A percentile compares a stretch with the other conserved stretches of the same genome.
Evolutionary conservation across 1,140 invertebrate species (phyloP).

Genomic region (Cecropterus lyciades): DNA sequence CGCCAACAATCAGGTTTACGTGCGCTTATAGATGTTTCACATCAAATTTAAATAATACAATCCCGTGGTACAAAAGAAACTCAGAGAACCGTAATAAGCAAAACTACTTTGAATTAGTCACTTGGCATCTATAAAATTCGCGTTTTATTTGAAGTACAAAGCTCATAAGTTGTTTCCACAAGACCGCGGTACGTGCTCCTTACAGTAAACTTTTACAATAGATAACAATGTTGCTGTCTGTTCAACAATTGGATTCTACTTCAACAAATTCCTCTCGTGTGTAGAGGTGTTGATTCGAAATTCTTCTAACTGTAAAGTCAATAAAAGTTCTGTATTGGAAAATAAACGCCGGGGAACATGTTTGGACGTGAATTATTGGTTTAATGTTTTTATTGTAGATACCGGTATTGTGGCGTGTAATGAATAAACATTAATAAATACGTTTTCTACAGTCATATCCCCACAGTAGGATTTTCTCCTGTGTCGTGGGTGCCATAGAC

Average conservation of each 20-base stretch:
- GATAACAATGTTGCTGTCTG: conserved; percentile 20
- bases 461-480: too few species aligned
- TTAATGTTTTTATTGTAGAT: not conserved
- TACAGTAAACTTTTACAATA: conserved; percentile 11
- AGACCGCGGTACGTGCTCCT: conserved; percentile 13
- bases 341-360: not conserved
- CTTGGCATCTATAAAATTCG: not conserved
- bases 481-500: too few species aligned
- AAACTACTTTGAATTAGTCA: not conserved
- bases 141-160: conserved; percentile 8
- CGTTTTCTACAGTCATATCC: too few species aligned
- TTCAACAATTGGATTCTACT: conserved; percentile 22
- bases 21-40: too few species aligned
- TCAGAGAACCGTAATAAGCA: too few species aligned
- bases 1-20: too few species aligned
- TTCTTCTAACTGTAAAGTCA: conserved; percentile 19
- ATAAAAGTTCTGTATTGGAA: not conserved
- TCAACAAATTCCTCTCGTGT: not conserved
- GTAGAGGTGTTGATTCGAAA: conserved; percentile 16
- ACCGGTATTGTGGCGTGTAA: too few species aligned
- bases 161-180: conserved; percentile 12
- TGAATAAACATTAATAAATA: too few species aligned
- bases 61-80: too few species aligned
- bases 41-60: too few species aligned
- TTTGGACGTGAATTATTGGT: not conserved